These are phyloP conservation scores for Gymnoscelis rufifasciata DNA, from an alignment of 2,888 invertebrate species.

Conservation along the genomic window DNA sequence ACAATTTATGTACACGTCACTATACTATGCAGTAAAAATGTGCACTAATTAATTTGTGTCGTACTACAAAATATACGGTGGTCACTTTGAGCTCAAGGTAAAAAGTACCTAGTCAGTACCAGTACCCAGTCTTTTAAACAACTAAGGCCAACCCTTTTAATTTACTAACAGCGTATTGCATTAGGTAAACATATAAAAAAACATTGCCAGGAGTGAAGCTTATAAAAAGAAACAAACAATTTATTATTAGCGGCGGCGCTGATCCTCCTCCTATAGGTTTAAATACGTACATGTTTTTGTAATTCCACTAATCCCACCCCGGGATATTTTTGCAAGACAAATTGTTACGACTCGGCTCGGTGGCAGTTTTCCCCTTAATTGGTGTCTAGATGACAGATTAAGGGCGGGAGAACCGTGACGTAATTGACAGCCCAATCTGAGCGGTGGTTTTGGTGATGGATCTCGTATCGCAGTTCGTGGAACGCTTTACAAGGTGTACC, in stretches of 20 bases:
- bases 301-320: constrained; percentile 27
- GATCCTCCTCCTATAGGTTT: neutral
- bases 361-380: constrained; percentile 68
- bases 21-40: no score
- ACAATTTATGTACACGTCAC: no score
- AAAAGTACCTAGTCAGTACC: no score
- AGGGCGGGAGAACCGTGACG: constrained; percentile 63
- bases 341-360: constrained; percentile 53
- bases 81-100: no score
- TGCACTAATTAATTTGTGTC: no score
- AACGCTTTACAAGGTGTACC: constrained; percentile 11
- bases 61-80: no score
- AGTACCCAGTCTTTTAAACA: no score
- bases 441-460: constrained; percentile 58
- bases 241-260: neutral
- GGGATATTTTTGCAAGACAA: constrained; percentile 51
- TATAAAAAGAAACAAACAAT: no score
- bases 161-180: no score
- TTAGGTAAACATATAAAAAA: no score
- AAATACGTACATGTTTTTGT: constrained; percentile 9
- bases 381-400: constrained; percentile 75
- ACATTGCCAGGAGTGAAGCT: no score
- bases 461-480: constrained; percentile 30
- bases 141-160: no score
- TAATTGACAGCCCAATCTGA: constrained; percentile 75